These are phyloP conservation scores for Orientallactaga bullata DNA, from an alignment of 2,113 vertebrate genomes.

Conservation along the genomic window DNA sequence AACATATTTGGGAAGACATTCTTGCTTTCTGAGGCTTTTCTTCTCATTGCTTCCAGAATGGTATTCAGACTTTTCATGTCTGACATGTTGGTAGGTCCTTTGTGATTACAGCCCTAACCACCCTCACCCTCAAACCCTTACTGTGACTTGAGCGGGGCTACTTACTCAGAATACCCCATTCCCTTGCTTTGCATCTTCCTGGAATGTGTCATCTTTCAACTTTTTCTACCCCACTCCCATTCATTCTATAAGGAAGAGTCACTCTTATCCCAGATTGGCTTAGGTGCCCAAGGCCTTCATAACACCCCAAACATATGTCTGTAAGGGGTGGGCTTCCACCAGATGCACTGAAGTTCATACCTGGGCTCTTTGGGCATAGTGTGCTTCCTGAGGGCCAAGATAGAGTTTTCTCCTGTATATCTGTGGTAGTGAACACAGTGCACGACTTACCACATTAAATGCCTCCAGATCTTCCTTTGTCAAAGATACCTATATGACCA, in stretches of 20 bases:
- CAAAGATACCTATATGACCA: background rate
- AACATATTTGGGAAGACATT: background rate
- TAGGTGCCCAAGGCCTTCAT: background rate
- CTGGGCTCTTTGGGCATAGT: background rate
- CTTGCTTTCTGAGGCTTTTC: background rate
- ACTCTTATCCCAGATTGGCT: background rate
- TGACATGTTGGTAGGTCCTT: background rate
- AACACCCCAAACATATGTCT: background rate
- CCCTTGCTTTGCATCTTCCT: background rate
- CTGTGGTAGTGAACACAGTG: background rate
- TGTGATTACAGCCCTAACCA: rapidly evolving
- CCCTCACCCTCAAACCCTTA: rapidly evolving
- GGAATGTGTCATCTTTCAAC: background rate
- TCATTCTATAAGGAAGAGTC: background rate
- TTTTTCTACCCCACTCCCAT: too few relatives aligned
- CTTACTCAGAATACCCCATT: background rate
- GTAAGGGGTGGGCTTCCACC: background rate
- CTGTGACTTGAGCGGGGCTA: background rate
- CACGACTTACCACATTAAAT: background rate
- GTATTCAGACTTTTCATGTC: rapidly evolving
- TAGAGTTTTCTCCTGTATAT: too few relatives aligned
- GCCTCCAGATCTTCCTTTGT: background rate
- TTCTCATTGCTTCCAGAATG: background rate
- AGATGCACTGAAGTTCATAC: rapidly evolving
- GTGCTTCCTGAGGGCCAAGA: background rate